Conservation (phyloP, 2,797 vertebrate species). For the Pygocentrus nattereri region DNA sequence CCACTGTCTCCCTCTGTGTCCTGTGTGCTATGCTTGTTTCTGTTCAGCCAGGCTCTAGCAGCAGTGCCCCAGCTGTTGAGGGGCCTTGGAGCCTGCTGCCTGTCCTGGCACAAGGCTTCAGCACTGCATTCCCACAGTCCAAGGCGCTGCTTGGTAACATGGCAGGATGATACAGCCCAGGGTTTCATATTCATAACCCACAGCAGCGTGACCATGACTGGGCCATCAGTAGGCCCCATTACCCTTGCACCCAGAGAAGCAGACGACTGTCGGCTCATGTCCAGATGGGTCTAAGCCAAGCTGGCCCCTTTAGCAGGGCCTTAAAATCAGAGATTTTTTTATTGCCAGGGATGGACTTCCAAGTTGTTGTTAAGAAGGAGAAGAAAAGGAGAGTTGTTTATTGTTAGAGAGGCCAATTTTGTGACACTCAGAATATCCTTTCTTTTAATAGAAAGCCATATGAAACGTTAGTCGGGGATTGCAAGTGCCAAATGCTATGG, state of each 20-base stretch:
- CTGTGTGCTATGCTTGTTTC: slow-evolving; percentile 32
- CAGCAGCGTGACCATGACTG: slow-evolving; percentile 82
- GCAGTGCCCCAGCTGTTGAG: slow-evolving; percentile 57
- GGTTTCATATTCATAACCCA: slow-evolving; percentile 88
- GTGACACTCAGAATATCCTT: background rate
- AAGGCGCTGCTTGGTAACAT: slow-evolving; percentile 82
- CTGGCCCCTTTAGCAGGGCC: slow-evolving; percentile 77
- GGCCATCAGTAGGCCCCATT: slow-evolving; percentile 82
- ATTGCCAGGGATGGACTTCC: slow-evolving; percentile 82
- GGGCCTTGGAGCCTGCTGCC: slow-evolving; percentile 72
- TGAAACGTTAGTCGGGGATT: background rate
- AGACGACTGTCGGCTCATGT: slow-evolving; percentile 80
- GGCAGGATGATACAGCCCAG: slow-evolving; percentile 77
- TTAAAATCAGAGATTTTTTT: slow-evolving; percentile 82
- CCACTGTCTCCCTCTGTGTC: slow-evolving; percentile 30
- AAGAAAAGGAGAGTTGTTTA: slow-evolving; percentile 72
- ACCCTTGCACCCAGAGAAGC: slow-evolving; percentile 84
- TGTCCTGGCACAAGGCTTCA: slow-evolving; percentile 55
- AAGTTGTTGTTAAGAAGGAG: slow-evolving; percentile 81
- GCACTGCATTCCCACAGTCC: slow-evolving; percentile 79
- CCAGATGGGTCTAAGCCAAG: slow-evolving; percentile 82
- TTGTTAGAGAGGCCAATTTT: slow-evolving; percentile 77
- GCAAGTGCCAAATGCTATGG: slow-evolving; percentile 19
- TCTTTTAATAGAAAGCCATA: slow-evolving; percentile 64
- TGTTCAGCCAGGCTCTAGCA: slow-evolving; percentile 44